Evolutionary conservation across 92 coral and sea anemone genomes (phyloP).

Genomic region (Epizoanthus ramosus): DNA sequence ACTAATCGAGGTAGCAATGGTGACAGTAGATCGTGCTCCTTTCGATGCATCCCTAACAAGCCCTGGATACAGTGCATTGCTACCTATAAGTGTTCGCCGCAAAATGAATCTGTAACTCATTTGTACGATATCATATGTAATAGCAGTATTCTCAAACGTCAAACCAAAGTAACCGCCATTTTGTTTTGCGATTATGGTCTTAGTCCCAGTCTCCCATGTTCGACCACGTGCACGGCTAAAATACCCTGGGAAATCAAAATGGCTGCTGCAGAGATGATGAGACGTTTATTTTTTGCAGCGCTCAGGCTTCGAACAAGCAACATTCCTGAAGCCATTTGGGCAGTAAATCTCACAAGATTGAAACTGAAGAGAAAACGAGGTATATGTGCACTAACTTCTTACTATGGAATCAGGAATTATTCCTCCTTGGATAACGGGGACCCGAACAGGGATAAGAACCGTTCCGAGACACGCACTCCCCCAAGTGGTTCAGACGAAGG

Average conservation of each 20-base stretch:
- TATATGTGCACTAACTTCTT: neutral
- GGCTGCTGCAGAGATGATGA: neutral
- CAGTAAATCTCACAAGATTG: neutral
- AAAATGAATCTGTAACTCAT: slow-evolving; percentile 5
- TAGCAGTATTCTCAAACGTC: no score
- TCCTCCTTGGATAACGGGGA: slow-evolving; percentile 15
- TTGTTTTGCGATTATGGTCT: neutral
- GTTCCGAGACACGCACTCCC: neutral
- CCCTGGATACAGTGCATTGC: neutral
- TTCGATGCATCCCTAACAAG: neutral
- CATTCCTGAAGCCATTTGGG: neutral
- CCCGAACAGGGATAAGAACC: neutral
- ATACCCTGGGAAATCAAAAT: slow-evolving; percentile 3
- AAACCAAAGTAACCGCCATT: slow-evolving; percentile 5
- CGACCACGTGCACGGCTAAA: no score
- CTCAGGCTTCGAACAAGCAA: neutral
- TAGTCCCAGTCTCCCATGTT: neutral
- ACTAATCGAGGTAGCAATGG: neutral
- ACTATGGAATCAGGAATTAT: slow-evolving; percentile 1
- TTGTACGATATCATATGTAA: neutral
- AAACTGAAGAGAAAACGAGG: neutral
- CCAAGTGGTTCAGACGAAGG: neutral
- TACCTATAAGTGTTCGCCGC: slow-evolving; percentile 7
- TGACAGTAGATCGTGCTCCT: neutral
- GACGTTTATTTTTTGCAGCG: neutral